Percentiles rank a stretch among this genome's conserved stretches.
phyloP scores from a whole-genome alignment of 2,113 vertebrate genomes.

The Indicator indicator region DNA sequence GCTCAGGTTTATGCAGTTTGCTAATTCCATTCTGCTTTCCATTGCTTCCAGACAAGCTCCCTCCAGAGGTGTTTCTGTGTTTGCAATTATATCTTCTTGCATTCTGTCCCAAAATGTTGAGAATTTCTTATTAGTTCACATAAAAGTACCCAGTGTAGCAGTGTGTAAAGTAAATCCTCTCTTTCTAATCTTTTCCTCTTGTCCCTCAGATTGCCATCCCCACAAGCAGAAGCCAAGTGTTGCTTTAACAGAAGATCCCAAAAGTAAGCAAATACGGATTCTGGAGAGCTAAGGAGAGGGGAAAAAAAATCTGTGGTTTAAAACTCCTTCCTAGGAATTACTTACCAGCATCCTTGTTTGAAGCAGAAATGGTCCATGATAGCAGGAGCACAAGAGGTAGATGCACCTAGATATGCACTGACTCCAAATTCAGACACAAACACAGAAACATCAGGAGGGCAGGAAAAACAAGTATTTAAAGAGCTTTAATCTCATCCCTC shows the following conservation, averaged over 20 bases:
- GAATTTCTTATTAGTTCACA: neutral
- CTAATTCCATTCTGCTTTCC: neutral
- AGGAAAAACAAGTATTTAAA: neutral
- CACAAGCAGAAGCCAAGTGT: neutral
- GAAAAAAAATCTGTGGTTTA: neutral
- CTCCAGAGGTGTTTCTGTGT: neutral
- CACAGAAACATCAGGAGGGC: neutral
- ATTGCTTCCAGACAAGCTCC: neutral
- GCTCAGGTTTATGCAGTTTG: neutral
- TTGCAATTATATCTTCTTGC: neutral
- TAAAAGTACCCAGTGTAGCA: neutral
- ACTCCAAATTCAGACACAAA: neutral
- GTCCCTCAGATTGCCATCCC: neutral
- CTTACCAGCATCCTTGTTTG: neutral
- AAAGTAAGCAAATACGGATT: neutral
- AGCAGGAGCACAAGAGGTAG: neutral
- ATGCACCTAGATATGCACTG: fast-evolving
- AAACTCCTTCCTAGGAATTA: neutral
- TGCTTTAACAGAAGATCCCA: neutral
- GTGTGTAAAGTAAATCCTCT: neutral
- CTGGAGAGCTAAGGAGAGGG: neutral
- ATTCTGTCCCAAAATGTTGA: neutral
- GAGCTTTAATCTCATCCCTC: neutral
- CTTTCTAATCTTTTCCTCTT: neutral
- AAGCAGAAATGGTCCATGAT: neutral